Evolutionary conservation across 1,140 invertebrate genomes (phyloP).

Genomic region (Macrotrachela quadricornifera): DNA sequence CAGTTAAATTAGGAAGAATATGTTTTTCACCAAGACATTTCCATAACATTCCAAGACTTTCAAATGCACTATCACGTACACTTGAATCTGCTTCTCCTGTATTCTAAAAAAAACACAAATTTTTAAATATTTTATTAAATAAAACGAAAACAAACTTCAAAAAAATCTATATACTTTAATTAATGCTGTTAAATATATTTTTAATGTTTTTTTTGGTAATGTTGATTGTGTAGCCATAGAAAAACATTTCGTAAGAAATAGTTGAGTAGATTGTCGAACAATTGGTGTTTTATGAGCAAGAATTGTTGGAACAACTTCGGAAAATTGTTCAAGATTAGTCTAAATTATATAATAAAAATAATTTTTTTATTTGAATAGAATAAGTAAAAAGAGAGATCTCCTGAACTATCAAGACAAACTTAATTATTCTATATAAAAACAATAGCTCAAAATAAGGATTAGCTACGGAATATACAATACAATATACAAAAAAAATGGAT

Average conservation of each 20-base stretch:
- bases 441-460: no score
- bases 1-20: conserved; percentile 57
- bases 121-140: background rate
- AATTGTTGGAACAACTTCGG: conserved; percentile 58
- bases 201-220: conserved; percentile 74
- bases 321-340: conserved; percentile 62
- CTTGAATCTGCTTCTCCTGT: conserved; percentile 4
- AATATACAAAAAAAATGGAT: no score
- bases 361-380: no score
- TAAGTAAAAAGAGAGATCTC: no score
- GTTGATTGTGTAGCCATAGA: conserved; percentile 51
- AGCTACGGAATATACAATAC: no score
- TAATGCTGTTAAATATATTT: conserved; percentile 53
- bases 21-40: conserved; percentile 76
- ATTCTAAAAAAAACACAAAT: background rate
- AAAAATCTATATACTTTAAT: conserved; percentile 38
- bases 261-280: conserved; percentile 70
- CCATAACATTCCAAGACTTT: conserved; percentile 29
- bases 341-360: no score
- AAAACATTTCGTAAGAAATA: conserved; percentile 65
- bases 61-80: conserved; percentile 35
- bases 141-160: background rate
- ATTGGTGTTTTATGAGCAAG: conserved; percentile 82
- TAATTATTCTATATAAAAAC: no score
- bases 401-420: no score